Evolutionary conservation across 2,113 vertebrate genomes (phyloP).

Genomic region (Eretmochelys imbricata): DNA sequence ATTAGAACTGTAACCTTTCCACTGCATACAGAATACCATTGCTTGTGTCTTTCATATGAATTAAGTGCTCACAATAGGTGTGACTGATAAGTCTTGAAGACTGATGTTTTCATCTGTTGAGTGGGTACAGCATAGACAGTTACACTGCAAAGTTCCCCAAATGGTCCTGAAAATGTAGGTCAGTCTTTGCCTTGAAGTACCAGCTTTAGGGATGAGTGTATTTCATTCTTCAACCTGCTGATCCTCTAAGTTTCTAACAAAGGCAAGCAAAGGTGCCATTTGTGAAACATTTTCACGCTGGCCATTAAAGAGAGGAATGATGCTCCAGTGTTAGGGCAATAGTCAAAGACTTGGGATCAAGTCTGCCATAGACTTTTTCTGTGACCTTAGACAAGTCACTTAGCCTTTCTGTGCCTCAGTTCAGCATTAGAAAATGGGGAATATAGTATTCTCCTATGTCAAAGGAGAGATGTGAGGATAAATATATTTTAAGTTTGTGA

Average conservation of each 20-base stretch:
- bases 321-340: not conserved
- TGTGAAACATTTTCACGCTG: not conserved
- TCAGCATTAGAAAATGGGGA: not conserved
- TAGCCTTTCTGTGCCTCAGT: not conserved
- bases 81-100: not conserved
- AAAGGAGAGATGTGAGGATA: not conserved
- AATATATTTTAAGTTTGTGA: not conserved
- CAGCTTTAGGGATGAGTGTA: not conserved
- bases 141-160: not conserved
- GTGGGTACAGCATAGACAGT: not conserved
- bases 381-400: not conserved
- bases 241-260: not conserved
- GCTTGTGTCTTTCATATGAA: not conserved
- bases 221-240: not conserved
- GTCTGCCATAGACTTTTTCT: not conserved
- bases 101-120: not conserved
- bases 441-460: not conserved
- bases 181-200: not conserved
- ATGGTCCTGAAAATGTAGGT: not conserved
- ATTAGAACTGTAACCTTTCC: not conserved
- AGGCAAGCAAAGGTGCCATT: not conserved
- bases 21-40: not conserved
- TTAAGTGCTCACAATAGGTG: not conserved
- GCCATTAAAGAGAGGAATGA: not conserved
- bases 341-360: not conserved